Evolutionary conservation across 1,140 invertebrate species (phyloP).

Genomic region (Euglossa dilemma): DNA sequence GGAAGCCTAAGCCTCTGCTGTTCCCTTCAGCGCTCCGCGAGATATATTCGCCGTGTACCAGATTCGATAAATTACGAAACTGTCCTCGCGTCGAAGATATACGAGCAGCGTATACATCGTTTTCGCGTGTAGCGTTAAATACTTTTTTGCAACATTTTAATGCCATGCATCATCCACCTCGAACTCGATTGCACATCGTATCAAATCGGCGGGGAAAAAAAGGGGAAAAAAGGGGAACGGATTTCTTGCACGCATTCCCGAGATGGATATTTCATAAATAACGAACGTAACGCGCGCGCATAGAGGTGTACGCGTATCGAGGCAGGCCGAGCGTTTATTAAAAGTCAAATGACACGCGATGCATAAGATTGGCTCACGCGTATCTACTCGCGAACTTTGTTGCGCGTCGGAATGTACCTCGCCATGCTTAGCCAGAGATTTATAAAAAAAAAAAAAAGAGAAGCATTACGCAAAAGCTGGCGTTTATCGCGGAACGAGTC

Average conservation of each 20-base stretch:
- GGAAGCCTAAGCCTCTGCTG: neutral
- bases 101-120: neutral
- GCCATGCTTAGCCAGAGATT: neutral
- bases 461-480: constrained; percentile 21
- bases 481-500: constrained; percentile 3
- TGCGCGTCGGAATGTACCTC: constrained; percentile 8
- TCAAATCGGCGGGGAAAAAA: too few species aligned
- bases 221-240: neutral
- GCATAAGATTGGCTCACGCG: constrained; percentile 9
- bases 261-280: constrained; percentile 44
- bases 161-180: neutral
- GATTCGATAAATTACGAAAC: neutral
- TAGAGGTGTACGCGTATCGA: neutral
- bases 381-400: neutral
- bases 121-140: neutral
- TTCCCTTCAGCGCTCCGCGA: too few species aligned
- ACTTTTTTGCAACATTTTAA: neutral
- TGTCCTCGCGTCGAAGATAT: neutral
- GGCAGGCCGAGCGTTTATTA: constrained; percentile 10
- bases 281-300: neutral
- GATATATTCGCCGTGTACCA: neutral
- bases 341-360: constrained; percentile 41
- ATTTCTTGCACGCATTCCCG: constrained; percentile 25
- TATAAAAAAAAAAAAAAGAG: constrained; percentile 2
- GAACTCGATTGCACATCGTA: neutral